Base-by-base conservation (phyloP, 2,888 invertebrate species). In the Stenodema calcarata region DNA sequence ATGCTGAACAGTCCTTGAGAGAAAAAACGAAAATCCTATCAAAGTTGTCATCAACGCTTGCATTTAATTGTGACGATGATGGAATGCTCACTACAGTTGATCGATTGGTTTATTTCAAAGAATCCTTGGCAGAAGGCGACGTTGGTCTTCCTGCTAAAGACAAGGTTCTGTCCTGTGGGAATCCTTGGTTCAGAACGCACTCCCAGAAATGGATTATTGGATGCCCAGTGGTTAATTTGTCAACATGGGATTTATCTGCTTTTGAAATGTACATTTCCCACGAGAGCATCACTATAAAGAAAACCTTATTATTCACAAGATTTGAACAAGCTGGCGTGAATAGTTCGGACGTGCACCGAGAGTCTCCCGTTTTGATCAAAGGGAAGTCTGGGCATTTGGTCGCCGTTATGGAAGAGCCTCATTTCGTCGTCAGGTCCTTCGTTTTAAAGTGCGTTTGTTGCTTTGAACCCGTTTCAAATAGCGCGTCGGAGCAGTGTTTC, bases 221-320 rank as follows among this genome's bases (percentile, higher is more conserved):
- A 16, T 84, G 73, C 27, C 84, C 84, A 14, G 35, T 84, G 9
- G 30, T 28, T 11, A 84, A 84, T 30, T 0, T 73, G n/a, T 84
- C 84, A 14, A 44, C 41, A 42, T 7, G 28, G n/a, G 73, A 75
- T 44, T 44, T 84, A 11, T 42, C 28, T 27, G 16, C 35, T 16
- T 84, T 84, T 73, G 70, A 84, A 73, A 73, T 84, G 42, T 70
- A 44, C 75, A n/a, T 75, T 23, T 44, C 84, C 27, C 84, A 73
- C 75, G n/a, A 27, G 1, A n/a, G 16, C 54, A 44, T 84, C 28
- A 84, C 47, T 16, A 28, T 84, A 7, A 73, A 18, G 30, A 70
- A 73, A 28, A 73, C 84, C 0, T 12, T 35, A 4, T 70, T 84
- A 23, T 84, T 73, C 47, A 47, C 28, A 11, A 84, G 73, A 44